Base-by-base conservation (phyloP, 2,888 invertebrate species). In the Dryococelus australis region DNA sequence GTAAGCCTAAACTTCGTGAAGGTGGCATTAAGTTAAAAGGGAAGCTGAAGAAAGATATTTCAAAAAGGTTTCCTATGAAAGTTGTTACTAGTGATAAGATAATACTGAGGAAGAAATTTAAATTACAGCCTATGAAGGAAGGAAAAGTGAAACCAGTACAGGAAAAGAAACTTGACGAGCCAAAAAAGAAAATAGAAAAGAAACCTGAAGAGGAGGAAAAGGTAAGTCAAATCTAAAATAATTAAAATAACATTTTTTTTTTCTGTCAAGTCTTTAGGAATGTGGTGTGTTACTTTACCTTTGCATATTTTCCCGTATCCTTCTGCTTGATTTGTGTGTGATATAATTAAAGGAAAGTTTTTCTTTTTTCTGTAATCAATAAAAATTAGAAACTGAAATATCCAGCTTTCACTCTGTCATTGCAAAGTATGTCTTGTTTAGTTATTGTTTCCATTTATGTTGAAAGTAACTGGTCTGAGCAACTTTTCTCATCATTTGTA, bases 131-230 rank as follows among this genome's bases (percentile, higher is more conserved):
- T 24, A n/a, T 3, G n/a, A 84, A 84, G 78, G 43, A 86, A 28
- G 28, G 26, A 16, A 83, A 83, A 83, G 86, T 26, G 53, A 65
- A 85, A 26, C 12, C 26, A 28, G 65, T 83, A n/a, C 24, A 28
- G 35, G 78, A 79, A 28, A 43, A 85, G 79, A 85, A 87, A 85
- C 79, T 85, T 47, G 43, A 87, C 80, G 51, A 43, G 12, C 35
- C 28, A 83, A 83, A 83, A 84, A 85, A 88, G 43, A 85, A 87
- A 78, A 78, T 86, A 27, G 87, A 87, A 20, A 88, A 88, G 85
- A 88, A 84, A 28, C 87, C 86, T 35, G 89, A 90, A 43, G 87
- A 87, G 6, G 89, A 89, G n/a, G 88, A 88, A 85, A 89, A 89
- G 86, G 90, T 89, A 88, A 89, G 86, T 35, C 35, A 35, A 35